Base-by-base conservation (phyloP, 2,113 vertebrate species). In the Mugil cephalus region DNA sequence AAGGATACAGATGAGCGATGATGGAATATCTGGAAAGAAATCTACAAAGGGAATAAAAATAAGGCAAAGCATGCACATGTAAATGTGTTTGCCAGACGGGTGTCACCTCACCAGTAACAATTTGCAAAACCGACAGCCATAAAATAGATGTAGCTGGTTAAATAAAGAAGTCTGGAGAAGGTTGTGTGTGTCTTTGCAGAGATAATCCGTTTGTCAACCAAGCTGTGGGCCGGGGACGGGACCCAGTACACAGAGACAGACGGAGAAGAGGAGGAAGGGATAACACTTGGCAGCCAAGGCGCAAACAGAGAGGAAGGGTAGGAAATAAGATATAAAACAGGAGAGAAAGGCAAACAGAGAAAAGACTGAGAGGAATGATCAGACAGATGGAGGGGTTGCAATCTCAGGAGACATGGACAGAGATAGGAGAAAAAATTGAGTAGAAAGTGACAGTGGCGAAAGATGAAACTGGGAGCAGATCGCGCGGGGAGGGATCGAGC, bases 211-310 rank as follows among this genome's bases (percentile, higher is more conserved):
- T 83, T 82, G 87, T 85, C 83, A 89, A 89, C 77, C 73, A 74
- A 79, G 82, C 80, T 80, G 69, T 74, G 61, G 79, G 87, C 69
- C 74, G 64, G 82, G 79, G 79, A 89, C 86, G 51, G 69, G 88
- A 89, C 78, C 68, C 56, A 67, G 87, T 60, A 80, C 75, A 83
- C 74, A 83, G 80, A 86, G 77, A 82, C 88, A 91, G 88, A 90
- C 54, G 79, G 87, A 76, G 80, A 65, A 84, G 84, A 83, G 76
- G 84, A 85, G 73, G 86, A 79, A 83, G 70, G 77, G 80, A 87
- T 84, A 84, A 89, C 83, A 83, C 82, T 87, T 68, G 81, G 73
- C 56, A 3, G 45, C 12, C 15, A 43, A 77, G 74, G 79, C 52
- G 71, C 83, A 89, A 90, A 92, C 83, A 88, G n/a, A 85, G 77